Evolutionary conservation across 2,888 invertebrate species (phyloP).

Genomic region (Kuschelorhynchus macadamiae): DNA sequence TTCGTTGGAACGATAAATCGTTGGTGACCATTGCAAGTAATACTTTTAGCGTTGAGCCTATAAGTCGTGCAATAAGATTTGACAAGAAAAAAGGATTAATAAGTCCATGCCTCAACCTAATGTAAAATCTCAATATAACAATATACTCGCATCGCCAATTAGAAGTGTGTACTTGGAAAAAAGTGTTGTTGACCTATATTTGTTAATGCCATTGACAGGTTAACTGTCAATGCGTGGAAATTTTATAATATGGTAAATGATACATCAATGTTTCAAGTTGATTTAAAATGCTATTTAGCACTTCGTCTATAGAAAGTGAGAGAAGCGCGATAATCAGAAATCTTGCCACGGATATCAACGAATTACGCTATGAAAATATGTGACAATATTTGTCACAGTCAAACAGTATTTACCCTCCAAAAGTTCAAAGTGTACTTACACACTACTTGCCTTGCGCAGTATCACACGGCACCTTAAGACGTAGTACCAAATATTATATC

Average conservation of each 20-base stretch:
- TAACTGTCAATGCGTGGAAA: slow-evolving; percentile 8
- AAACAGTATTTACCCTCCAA: slow-evolving; percentile 19
- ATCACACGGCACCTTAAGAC: background rate
- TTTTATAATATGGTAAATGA: slow-evolving; percentile 36
- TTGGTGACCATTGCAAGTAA: too few species aligned
- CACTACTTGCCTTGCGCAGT: background rate
- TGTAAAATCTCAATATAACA: too few species aligned
- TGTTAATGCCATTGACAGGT: slow-evolving; percentile 5
- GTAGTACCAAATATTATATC: background rate
- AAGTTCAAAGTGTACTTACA: slow-evolving; percentile 31
- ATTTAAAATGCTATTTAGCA: slow-evolving; percentile 49
- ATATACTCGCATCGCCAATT: background rate
- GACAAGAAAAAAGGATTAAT: too few species aligned
- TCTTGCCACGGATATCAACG: too few species aligned
- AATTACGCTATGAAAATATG: too few species aligned
- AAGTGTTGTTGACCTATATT: slow-evolving; percentile 25
- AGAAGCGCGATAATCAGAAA: background rate
- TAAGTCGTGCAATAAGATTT: too few species aligned
- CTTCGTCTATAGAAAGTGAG: slow-evolving; percentile 27
- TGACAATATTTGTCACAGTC: slow-evolving; percentile 34
- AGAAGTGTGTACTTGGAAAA: slow-evolving; percentile 11
- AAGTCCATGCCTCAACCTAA: too few species aligned
- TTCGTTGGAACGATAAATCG: too few species aligned
- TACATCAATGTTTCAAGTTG: slow-evolving; percentile 50
- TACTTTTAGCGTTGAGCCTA: too few species aligned